phyloP scores from a whole-genome alignment of 2,113 vertebrate genomes.

The Oxyruncus cristatus region DNA sequence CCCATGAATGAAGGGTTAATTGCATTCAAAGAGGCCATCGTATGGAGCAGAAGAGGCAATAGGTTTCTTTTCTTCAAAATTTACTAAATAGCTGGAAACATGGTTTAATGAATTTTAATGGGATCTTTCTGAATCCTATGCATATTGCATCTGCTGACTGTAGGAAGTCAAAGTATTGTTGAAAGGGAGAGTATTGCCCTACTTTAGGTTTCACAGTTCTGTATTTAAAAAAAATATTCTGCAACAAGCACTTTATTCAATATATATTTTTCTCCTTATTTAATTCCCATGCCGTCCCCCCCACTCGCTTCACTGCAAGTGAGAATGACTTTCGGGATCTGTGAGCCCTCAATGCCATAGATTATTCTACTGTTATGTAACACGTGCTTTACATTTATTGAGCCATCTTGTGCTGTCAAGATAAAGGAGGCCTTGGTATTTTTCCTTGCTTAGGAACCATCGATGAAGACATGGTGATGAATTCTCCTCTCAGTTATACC shows the following conservation, averaged over 20 bases:
- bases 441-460: constrained; percentile 8
- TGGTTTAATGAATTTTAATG: constrained; percentile 71
- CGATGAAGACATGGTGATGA: not conserved
- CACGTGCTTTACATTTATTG: constrained; percentile 40
- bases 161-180: constrained; percentile 69
- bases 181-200: constrained; percentile 64
- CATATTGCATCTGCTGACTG: constrained; percentile 69
- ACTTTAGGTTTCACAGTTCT: constrained; percentile 64
- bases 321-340: constrained; percentile 2
- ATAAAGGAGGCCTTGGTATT: constrained; percentile 31
- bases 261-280: constrained; percentile 55
- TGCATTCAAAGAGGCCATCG: constrained; percentile 61
- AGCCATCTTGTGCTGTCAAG: constrained; percentile 38
- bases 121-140: constrained; percentile 69
- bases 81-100: constrained; percentile 71
- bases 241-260: constrained; percentile 57
- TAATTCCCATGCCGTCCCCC: not conserved
- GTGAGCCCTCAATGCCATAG: constrained; percentile 13
- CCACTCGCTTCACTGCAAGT: not conserved
- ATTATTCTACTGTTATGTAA: constrained; percentile 59
- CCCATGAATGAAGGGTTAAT: constrained; percentile 69
- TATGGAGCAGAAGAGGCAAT: constrained; percentile 54
- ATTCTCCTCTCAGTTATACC: not conserved
- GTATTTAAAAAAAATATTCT: constrained; percentile 56
- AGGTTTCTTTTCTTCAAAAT: constrained; percentile 70